A percentile compares a stretch with the other conserved stretches of the same genome.
Evolutionary conservation across 2,888 invertebrate species (phyloP).

Genomic region (Scaptomyza caliginosa): DNA sequence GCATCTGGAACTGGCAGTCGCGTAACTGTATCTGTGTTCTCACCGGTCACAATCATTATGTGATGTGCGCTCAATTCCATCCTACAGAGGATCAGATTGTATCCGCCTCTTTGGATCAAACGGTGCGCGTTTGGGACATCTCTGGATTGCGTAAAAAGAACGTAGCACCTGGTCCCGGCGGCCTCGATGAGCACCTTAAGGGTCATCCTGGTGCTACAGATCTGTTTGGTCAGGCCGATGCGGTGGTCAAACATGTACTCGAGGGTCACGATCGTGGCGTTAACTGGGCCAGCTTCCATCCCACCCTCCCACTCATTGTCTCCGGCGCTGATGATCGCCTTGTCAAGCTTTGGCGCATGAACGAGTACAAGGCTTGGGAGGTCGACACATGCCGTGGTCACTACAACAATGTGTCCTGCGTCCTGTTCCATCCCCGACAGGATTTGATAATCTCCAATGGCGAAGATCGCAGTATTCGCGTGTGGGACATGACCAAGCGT

Average conservation of each 20-base stretch:
- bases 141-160: slow-evolving; percentile 97
- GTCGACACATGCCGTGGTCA: slow-evolving; percentile 99
- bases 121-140: slow-evolving; percentile 99
- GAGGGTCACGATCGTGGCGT: slow-evolving; percentile 98
- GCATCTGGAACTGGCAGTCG: slow-evolving; percentile 99
- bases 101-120: slow-evolving; percentile 98
- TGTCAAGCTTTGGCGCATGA: slow-evolving; percentile 99
- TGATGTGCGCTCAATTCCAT: slow-evolving; percentile 99
- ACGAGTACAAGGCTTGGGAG: slow-evolving; percentile 99
- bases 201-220: slow-evolving; percentile 94
- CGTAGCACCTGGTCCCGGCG: slow-evolving; percentile 97
- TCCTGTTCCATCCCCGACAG: slow-evolving; percentile 97
- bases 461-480: slow-evolving; percentile 98
- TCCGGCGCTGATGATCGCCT: slow-evolving; percentile 99
- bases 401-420: slow-evolving; percentile 99
- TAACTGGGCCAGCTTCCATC: slow-evolving; percentile 99
- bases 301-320: slow-evolving; percentile 95
- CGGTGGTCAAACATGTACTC: slow-evolving; percentile 94
- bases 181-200: slow-evolving; percentile 93
- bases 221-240: slow-evolving; percentile 97
- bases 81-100: slow-evolving; percentile 98
- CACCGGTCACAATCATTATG: slow-evolving; percentile 99
- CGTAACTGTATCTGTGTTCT: slow-evolving; percentile 97
- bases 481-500: slow-evolving; percentile 99
- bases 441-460: slow-evolving; percentile 98